Evolutionary conservation across 2,113 vertebrate genomes (phyloP).

Genomic region (Acinonyx jubatus): DNA sequence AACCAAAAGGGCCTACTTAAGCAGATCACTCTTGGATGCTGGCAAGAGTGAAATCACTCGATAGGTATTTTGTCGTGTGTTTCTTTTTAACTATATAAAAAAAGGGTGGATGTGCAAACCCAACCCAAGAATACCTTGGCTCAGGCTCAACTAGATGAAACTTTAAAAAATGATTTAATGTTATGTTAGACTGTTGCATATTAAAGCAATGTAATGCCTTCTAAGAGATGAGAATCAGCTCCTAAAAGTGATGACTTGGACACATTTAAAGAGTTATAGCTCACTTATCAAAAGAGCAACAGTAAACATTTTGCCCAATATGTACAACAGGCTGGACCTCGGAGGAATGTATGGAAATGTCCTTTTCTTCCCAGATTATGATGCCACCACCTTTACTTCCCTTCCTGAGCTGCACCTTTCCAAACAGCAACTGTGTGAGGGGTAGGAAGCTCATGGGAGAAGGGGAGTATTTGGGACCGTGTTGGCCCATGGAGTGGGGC

Average conservation of each 20-base stretch:
- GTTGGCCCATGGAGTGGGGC: neutral
- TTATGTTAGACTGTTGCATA: conserved; percentile 20
- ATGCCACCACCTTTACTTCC: neutral
- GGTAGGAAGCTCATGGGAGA: neutral
- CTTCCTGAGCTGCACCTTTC: neutral
- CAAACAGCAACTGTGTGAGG: neutral
- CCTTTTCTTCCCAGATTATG: neutral
- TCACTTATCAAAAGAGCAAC: neutral
- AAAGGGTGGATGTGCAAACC: conserved; percentile 45
- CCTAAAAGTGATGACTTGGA: neutral
- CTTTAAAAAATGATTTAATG: conserved; percentile 57
- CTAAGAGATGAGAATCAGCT: conserved; percentile 18
- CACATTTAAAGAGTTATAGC: neutral
- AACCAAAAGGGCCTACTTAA: neutral
- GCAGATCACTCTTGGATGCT: conserved; percentile 43
- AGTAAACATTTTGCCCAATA: neutral
- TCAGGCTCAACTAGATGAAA: conserved; percentile 61
- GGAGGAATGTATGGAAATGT: neutral
- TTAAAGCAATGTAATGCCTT: conserved; percentile 27
- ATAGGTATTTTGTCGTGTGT: conserved; percentile 65
- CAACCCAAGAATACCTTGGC: conserved; percentile 67
- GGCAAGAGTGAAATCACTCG: conserved; percentile 48
- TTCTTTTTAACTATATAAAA: conserved; percentile 70
- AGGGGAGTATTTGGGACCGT: neutral
- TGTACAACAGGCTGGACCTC: neutral